Conservation (phyloP, 2,797 vertebrate genomes). For the Smutsia temminckii region DNA sequence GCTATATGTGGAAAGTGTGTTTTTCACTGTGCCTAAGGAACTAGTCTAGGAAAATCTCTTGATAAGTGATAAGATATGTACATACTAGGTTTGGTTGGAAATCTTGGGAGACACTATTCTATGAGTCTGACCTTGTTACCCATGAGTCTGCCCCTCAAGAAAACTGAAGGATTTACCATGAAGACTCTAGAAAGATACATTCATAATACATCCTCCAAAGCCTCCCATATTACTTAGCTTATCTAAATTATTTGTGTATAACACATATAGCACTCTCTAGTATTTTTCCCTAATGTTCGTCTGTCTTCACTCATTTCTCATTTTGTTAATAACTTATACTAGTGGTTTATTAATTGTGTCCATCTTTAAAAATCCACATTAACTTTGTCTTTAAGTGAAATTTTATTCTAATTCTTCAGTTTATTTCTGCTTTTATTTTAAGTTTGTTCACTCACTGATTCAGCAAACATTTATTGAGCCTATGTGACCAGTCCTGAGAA, state of each 20-base stretch:
- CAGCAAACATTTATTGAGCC: background rate
- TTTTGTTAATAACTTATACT: background rate
- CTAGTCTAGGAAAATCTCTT: background rate
- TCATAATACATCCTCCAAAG: background rate
- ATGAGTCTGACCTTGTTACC: background rate
- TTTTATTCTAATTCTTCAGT: background rate
- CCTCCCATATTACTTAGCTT: background rate
- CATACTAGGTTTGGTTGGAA: background rate
- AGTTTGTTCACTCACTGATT: slow-evolving; percentile 19
- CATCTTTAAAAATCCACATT: background rate
- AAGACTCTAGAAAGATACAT: background rate
- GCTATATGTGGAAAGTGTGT: background rate
- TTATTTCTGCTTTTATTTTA: slow-evolving; percentile 33
- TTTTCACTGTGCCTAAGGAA: background rate
- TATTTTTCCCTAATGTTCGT: background rate
- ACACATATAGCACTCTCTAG: background rate
- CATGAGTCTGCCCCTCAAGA: background rate
- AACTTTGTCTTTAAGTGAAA: background rate
- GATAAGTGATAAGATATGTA: background rate
- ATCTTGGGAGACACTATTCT: background rate
- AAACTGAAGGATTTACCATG: background rate
- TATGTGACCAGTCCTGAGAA: background rate
- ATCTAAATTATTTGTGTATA: background rate
- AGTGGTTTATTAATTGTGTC: background rate
- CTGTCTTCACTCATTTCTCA: background rate